Percentiles rank a stretch among this genome's conserved stretches.
Evolutionary conservation across 2,888 invertebrate species (phyloP).

Genomic region (Drosophila kokeensis): DNA sequence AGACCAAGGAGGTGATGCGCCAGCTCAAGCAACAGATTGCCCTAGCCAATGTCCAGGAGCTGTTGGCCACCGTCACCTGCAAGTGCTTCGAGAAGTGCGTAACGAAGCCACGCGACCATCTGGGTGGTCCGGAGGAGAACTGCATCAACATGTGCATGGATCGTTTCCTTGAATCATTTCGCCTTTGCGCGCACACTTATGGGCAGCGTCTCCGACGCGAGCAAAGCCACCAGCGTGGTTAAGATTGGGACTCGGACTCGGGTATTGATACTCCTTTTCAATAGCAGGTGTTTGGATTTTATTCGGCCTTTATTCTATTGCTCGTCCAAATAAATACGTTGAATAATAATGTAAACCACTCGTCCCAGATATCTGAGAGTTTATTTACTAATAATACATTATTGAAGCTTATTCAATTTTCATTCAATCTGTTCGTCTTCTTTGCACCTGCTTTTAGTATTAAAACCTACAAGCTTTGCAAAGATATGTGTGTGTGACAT

Average conservation of each 20-base stretch:
- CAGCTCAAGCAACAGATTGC: constrained; percentile 97
- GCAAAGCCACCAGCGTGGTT: constrained; percentile 26
- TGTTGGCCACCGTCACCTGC: constrained; percentile 87
- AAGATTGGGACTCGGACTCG: background rate
- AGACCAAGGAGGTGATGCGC: constrained; percentile 88
- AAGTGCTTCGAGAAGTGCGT: constrained; percentile 63
- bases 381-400: background rate
- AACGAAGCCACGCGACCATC: constrained; percentile 21
- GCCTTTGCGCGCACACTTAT: constrained; percentile 95
- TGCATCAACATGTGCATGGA: constrained; percentile 99
- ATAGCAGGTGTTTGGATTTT: background rate
- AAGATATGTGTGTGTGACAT: background rate
- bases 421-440: background rate
- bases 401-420: background rate
- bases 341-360: background rate
- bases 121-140: constrained; percentile 29
- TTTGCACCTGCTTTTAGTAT: background rate
- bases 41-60: constrained; percentile 95
- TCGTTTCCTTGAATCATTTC: constrained; percentile 98
- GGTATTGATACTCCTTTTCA: background rate
- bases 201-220: constrained; percentile 93
- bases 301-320: background rate
- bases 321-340: background rate
- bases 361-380: background rate
- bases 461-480: background rate